A percentile compares a stretch with the other conserved stretches of the same genome.
phyloP scores from a whole-genome alignment of 2,113 vertebrate genomes.

The Xenotilapia flavipinnis region DNA sequence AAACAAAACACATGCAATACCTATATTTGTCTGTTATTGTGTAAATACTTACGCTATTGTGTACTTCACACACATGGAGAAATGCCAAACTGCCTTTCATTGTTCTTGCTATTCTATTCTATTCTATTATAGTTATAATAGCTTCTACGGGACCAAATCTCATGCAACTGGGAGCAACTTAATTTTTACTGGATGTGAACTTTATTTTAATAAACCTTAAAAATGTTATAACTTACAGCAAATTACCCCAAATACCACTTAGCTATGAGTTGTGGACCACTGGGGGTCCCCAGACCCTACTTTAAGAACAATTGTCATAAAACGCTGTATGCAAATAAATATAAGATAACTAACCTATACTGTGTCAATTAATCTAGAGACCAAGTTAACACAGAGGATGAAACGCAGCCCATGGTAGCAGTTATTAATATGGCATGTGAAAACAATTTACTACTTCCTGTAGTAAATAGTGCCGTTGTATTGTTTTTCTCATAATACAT shows the following conservation, averaged over 20 bases:
- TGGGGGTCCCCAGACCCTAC: not conserved
- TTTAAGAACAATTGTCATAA: not conserved
- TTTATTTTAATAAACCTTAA: not conserved
- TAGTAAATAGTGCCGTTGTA: fast-evolving
- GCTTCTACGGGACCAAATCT: not conserved
- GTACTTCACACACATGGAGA: not conserved
- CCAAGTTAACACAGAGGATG: not conserved
- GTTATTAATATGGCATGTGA: not conserved
- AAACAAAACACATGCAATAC: not conserved
- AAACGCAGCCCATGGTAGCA: not conserved
- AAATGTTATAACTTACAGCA: not conserved
- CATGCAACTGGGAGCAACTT: not conserved
- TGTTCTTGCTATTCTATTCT: not conserved
- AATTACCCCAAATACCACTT: not conserved
- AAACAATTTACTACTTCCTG: not conserved
- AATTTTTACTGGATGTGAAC: not conserved
- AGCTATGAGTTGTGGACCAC: not conserved
- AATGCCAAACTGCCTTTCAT: not conserved
- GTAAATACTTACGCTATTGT: not conserved
- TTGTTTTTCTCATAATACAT: not conserved
- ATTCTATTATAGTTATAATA: not conserved
- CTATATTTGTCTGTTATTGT: not conserved
- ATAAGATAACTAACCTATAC: not conserved
- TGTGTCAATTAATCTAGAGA: not conserved
- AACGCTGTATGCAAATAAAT: not conserved